These are phyloP conservation scores for Sprattus sprattus DNA, from an alignment of 2,113 vertebrate species.

Conservation along the genomic window DNA sequence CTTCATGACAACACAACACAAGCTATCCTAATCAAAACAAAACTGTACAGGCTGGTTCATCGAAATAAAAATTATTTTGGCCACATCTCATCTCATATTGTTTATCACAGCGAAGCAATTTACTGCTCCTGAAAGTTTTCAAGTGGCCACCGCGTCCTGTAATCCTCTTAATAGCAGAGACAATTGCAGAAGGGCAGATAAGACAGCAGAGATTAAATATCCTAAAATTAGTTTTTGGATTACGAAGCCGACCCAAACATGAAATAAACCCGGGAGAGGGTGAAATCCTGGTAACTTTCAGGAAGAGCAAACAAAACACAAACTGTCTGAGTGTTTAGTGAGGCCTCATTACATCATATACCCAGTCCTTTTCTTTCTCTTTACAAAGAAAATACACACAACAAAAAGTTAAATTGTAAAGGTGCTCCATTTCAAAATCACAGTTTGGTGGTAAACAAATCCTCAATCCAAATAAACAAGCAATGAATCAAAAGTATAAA, in stretches of 20 bases:
- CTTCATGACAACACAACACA: not conserved
- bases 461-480: not conserved
- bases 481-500: too few relatives aligned
- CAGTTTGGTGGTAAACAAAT: too few relatives aligned
- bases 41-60: not conserved
- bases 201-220: conserved; percentile 53
- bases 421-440: not conserved
- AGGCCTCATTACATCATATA: not conserved
- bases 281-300: conserved; percentile 15
- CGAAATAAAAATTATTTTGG: conserved; percentile 13
- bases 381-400: not conserved
- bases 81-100: conserved; percentile 11
- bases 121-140: conserved; percentile 21
- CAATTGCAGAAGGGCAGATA: conserved; percentile 48
- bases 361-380: too few relatives aligned
- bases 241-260: conserved; percentile 39
- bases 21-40: not conserved
- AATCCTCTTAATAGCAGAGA: conserved; percentile 62
- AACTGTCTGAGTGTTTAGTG: not conserved
- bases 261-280: conserved; percentile 21
- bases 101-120: conserved; percentile 31
- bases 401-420: not conserved
- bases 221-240: conserved; percentile 53
- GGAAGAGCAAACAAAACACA: not conserved
- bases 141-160: conserved; percentile 40